Evolutionary conservation across 2,888 invertebrate genomes (phyloP), one percentile per base, ranked within the genome.

Genomic region (Macaria liturata): DNA sequence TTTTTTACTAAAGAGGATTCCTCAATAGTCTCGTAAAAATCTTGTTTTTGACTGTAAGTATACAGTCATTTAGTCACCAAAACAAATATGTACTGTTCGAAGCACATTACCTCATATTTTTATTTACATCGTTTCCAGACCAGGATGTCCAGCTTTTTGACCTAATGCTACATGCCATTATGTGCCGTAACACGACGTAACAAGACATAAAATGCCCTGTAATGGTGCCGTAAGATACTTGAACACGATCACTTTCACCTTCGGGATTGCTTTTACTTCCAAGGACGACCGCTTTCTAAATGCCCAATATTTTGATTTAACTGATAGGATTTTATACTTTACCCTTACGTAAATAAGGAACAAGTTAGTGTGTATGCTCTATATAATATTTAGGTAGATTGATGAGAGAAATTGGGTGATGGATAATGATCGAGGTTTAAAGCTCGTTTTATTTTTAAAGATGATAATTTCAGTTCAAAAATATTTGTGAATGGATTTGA

Each of bases 241-340:
- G 46, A 65, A 60, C 61, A 61, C 63, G 59, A 57, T 55, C 72
- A 83, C 85, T 86, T 86, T 86, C 87, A 75, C 87, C 71, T 66
- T 62, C 70, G 56, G 74, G 72, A 77, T 72, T 62, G 70, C 83
- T 83, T 81, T 84, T 83, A 81, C 83, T 72, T 64, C 57, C 84
- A 86, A 86, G 86, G 86, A 85, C 85, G 71, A 76, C 80, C 72
- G 67, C 86, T 86, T 86, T 86, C 87, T 86, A 80, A 63, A 46
- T 40, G 30, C 34, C n/a, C 50, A n/a, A 58, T 45, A 47, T 44
- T 42, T 42, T 39, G 30, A 31, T 9, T 52, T 30, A 43, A 9
- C 7, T 42, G 34, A 49, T 8, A 9, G 49, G 39, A 54, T 54
- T 54, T 20, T 37, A 31, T 50, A 32, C 54, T 42, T 50, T 59